Percentiles rank a stretch among this genome's conserved stretches.
These are phyloP conservation scores for Microcebus tavaratra DNA, from an alignment of 2,113 vertebrate genomes.

Conservation along the genomic window DNA sequence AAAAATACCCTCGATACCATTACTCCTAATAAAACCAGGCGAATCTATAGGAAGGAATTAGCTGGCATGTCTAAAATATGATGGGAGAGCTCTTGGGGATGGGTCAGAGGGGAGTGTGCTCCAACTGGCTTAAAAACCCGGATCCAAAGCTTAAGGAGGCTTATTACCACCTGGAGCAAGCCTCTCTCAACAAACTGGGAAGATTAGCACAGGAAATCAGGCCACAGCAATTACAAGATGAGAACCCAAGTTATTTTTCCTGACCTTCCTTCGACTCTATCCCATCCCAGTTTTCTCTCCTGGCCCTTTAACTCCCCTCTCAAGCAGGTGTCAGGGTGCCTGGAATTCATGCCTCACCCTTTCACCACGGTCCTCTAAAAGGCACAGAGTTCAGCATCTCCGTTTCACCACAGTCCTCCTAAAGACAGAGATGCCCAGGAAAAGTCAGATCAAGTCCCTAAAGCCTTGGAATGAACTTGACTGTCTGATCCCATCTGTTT, in stretches of 20 bases:
- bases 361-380: neutral
- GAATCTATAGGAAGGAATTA: slow-evolving; percentile 76
- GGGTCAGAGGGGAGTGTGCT: neutral
- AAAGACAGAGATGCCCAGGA: neutral
- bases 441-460: neutral
- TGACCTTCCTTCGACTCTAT: neutral
- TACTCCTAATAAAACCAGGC: slow-evolving; percentile 65
- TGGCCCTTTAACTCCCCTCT: neutral
- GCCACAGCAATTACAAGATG: neutral
- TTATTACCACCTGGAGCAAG: slow-evolving; percentile 25
- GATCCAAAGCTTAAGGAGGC: neutral
- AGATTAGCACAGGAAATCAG: slow-evolving; percentile 44
- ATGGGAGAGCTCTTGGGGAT: slow-evolving; percentile 33
- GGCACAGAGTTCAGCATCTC: neutral
- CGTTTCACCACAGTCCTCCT: neutral
- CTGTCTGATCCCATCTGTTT: neutral
- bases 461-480: neutral
- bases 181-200: slow-evolving; percentile 29
- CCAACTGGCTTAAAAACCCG: slow-evolving; percentile 15
- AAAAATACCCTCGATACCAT: slow-evolving; percentile 75
- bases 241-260: neutral
- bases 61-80: slow-evolving; percentile 44
- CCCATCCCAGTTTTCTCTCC: neutral
- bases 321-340: neutral
- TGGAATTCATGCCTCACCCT: neutral